Evolutionary conservation across 2,797 vertebrate species (phyloP).

Genomic region (Halcyon chelicuti): DNA sequence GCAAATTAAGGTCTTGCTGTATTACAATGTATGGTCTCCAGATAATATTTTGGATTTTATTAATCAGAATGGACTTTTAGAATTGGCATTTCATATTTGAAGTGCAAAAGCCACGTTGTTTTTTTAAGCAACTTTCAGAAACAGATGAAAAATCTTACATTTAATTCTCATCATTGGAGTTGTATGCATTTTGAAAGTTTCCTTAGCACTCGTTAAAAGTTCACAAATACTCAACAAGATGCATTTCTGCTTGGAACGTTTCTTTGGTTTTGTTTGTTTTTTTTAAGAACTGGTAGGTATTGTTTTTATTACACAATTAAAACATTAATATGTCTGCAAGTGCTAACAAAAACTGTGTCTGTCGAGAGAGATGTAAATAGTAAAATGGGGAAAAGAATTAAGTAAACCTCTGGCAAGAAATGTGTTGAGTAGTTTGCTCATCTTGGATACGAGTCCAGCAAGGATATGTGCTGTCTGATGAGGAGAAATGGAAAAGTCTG

Average conservation of each 20-base stretch:
- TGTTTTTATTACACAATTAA: neutral
- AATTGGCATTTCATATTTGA: neutral
- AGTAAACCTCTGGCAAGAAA: neutral
- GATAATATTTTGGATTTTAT: neutral
- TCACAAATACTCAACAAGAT: neutral
- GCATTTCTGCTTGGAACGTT: neutral
- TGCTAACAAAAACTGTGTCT: neutral
- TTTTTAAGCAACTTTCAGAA: neutral
- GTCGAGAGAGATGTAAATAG: neutral
- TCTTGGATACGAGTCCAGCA: neutral
- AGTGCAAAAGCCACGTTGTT: neutral
- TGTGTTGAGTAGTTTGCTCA: neutral
- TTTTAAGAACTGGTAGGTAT: neutral
- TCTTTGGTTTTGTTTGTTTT: neutral
- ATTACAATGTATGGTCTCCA: neutral
- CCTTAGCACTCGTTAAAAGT: neutral
- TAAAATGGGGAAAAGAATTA: neutral
- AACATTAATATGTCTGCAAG: neutral
- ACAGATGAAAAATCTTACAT: neutral
- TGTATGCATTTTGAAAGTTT: accelerated
- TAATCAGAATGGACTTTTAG: neutral
- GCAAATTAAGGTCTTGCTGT: neutral
- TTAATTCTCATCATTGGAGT: neutral
- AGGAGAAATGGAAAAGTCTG: neutral
- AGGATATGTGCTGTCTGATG: neutral